Conservation (phyloP, 2,888 invertebrate species). For the Phytoseiulus persimilis region DNA sequence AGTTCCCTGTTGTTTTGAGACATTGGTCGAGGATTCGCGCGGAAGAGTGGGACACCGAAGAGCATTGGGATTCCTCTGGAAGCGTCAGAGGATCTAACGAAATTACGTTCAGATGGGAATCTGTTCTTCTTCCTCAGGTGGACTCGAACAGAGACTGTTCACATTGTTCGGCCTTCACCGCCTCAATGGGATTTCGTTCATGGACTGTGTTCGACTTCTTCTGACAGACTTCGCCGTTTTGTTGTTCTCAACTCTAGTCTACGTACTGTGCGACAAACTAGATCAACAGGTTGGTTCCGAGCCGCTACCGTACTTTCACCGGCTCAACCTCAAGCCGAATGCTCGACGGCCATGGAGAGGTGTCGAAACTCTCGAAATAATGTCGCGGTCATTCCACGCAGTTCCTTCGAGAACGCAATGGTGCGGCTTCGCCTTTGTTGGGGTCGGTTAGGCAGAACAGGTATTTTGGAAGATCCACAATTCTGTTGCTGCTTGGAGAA, state of each 20-base stretch:
- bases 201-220: constrained; percentile 63
- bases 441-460: constrained; percentile 33
- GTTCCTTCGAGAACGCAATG: constrained; percentile 26
- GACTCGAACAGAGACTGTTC: constrained; percentile 58
- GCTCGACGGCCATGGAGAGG: too few relatives aligned
- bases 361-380: too few relatives aligned
- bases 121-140: constrained; percentile 50
- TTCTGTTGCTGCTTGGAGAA: constrained; percentile 43
- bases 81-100: too few relatives aligned
- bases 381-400: background rate
- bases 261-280: constrained; percentile 46
- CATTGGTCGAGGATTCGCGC: too few relatives aligned
- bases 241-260: constrained; percentile 50
- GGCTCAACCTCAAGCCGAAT: too few relatives aligned
- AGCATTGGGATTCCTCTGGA: too few relatives aligned
- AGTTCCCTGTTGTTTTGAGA: too few relatives aligned
- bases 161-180: constrained; percentile 64
- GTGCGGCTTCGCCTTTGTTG: constrained; percentile 16
- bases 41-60: too few relatives aligned
- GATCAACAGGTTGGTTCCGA: constrained; percentile 40
- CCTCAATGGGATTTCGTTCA: constrained; percentile 56
- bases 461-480: constrained; percentile 27
- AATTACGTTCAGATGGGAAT: too few relatives aligned
- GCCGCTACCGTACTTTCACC: too few relatives aligned
- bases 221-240: constrained; percentile 63